Base-by-base conservation (phyloP, 2,888 invertebrate genomes). In the Noctuana brunneofusca region DNA sequence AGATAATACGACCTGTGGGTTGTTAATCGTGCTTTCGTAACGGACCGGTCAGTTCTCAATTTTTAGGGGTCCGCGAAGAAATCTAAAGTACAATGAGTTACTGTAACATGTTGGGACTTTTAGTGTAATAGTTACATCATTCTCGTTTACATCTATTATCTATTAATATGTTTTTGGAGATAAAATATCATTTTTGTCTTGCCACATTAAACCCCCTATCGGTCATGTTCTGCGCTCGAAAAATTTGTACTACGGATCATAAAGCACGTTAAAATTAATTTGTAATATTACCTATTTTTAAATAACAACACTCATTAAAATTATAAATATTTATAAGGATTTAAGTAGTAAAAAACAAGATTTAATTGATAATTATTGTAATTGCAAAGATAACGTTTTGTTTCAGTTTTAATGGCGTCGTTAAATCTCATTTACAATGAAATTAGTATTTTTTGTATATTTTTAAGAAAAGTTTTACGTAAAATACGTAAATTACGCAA, bases 1-100 rank as follows among this genome's bases (percentile, higher is more conserved):
- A 86, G 90, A 90, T 90, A 87, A 87, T 87, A 83, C 78, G 81
- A 80, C 79, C 78, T 81, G 84, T 84, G 80, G 84, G 85, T 84
- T 86, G 87, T 88, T 88, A 88, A 89, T 88, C 81, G 84, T 85
- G 80, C 79, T 89, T 87, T 86, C 79, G 84, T 87, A 87, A 87
- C 76, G 78, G 66, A 80, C 76, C 83, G 85, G 85, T 85, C 86
- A 87, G 77, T 83, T 62, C 65, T 35, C 16, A 54, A 60, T 48
- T 64, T 64, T 67, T 65, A 49, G 65, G 58, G 65, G 48, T 55
- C 64, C 59, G 62, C 71, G 66, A 65, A 59, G 52, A 65, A 56
- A 58, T 41, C 22, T 24, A 58, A 38, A 58, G 38, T 14, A 16
- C 14, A 16, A 16, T 41, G 14, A 41, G 16, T 12, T 3, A 35